Percentiles rank a stretch among this genome's conserved stretches.
Evolutionary conservation across 92 coral and sea anemone species (phyloP).

Genomic region (Scolanthus callimorphus): DNA sequence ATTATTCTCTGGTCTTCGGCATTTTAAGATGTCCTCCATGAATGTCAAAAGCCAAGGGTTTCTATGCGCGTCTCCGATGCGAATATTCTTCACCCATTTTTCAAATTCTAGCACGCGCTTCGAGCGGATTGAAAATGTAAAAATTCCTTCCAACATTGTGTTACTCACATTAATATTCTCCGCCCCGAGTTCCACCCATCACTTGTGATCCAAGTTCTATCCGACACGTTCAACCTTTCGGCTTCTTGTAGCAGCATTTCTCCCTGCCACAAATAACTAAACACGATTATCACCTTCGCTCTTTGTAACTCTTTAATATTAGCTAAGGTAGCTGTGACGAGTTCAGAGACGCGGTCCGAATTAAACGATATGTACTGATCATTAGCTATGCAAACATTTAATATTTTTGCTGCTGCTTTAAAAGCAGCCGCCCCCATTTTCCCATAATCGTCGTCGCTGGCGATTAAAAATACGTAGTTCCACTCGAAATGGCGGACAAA

Average conservation of each 20-base stretch:
- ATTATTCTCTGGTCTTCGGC: slow-evolving; percentile 24
- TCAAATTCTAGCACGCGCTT: slow-evolving; percentile 47
- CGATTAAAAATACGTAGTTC: slow-evolving; percentile 90
- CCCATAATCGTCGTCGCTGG: slow-evolving; percentile 91
- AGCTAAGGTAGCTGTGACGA: slow-evolving; percentile 30
- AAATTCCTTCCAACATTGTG: slow-evolving; percentile 54
- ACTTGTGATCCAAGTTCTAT: slow-evolving; percentile 92
- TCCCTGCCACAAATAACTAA: slow-evolving; percentile 73
- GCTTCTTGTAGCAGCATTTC: slow-evolving; percentile 62
- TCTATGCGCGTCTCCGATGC: slow-evolving; percentile 26
- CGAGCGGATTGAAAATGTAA: slow-evolving; percentile 71
- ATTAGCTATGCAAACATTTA: slow-evolving; percentile 76
- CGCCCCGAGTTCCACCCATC: slow-evolving; percentile 78
- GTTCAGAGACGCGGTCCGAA: slow-evolving; percentile 49
- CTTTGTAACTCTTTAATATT: slow-evolving; percentile 42
- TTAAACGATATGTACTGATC: slow-evolving; percentile 78
- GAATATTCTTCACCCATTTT: slow-evolving; percentile 25
- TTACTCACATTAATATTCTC: slow-evolving; percentile 44
- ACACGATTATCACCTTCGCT: slow-evolving; percentile 72
- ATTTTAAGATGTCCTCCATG: slow-evolving; percentile 56
- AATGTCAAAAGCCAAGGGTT: slow-evolving; percentile 68
- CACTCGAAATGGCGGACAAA: slow-evolving; percentile 71
- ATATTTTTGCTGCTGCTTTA: slow-evolving; percentile 63
- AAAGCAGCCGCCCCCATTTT: slow-evolving; percentile 92
- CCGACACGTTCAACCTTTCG: slow-evolving; percentile 48